phyloP scores from a whole-genome alignment of 2,797 vertebrate genomes.

The Botia kubotai region DNA sequence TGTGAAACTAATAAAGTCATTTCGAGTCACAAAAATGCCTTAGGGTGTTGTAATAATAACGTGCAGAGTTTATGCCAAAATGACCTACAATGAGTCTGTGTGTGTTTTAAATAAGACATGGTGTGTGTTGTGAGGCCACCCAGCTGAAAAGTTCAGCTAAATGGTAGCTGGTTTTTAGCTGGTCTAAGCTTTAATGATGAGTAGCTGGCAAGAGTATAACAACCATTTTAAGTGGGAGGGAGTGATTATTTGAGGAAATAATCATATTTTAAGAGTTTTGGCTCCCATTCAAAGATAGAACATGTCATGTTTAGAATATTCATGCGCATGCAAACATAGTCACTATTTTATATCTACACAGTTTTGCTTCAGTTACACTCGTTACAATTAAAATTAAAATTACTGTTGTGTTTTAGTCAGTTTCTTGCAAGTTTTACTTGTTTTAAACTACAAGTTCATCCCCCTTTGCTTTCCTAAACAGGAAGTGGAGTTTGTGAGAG shows the following conservation, averaged over 20 bases:
- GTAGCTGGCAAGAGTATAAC: no score
- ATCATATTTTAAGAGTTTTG: background rate
- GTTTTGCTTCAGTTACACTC: no score
- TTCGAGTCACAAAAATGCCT: constrained; percentile 27
- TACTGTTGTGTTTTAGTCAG: constrained; percentile 39
- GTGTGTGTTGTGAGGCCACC: background rate
- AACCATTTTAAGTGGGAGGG: no score
- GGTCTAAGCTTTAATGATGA: no score
- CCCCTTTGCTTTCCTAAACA: constrained; percentile 50
- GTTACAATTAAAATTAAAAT: background rate
- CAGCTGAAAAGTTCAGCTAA: background rate
- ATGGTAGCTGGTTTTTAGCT: no score
- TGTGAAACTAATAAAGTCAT: constrained; percentile 16
- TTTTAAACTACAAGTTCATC: constrained; percentile 42
- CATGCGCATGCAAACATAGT: background rate
- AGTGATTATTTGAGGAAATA: background rate
- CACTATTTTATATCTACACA: background rate
- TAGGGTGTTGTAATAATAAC: constrained; percentile 23
- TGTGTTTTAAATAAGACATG: constrained; percentile 1
- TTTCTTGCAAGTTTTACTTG: constrained; percentile 1
- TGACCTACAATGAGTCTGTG: background rate
- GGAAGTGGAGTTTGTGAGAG: constrained; percentile 58
- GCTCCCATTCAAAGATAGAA: background rate
- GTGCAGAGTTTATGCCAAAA: background rate
- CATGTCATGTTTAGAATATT: background rate